phyloP scores from a whole-genome alignment of 2,888 invertebrate species.

The Pyrgus malvae region DNA sequence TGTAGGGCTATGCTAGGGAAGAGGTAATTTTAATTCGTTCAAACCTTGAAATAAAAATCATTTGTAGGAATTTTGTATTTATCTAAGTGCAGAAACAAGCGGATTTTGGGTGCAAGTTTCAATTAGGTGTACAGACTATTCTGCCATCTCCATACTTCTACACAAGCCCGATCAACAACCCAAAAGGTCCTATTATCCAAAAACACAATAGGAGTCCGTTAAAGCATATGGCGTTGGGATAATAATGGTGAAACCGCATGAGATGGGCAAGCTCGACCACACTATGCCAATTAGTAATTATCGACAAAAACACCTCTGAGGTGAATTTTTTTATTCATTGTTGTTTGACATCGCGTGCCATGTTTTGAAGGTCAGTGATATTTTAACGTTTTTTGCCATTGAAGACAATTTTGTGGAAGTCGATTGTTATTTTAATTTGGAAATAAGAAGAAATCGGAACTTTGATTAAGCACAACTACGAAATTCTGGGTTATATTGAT shows the following conservation, averaged over 20 bases:
- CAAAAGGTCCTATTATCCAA: slow-evolving; percentile 3
- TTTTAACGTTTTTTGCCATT: background rate
- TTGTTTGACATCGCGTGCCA: slow-evolving; percentile 43
- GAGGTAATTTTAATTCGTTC: too few species aligned
- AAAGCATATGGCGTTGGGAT: slow-evolving; percentile 41
- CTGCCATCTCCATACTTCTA: too few species aligned
- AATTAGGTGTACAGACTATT: too few species aligned
- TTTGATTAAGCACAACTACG: too few species aligned
- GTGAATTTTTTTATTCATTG: slow-evolving; percentile 32
- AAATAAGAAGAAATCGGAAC: too few species aligned
- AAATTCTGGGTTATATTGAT: too few species aligned
- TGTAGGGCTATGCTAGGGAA: too few species aligned
- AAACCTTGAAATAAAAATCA: too few species aligned
- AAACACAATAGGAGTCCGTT: slow-evolving; percentile 22
- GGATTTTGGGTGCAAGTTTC: too few species aligned
- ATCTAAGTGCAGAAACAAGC: too few species aligned
- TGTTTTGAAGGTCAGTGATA: slow-evolving; percentile 18
- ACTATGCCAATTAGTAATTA: slow-evolving; percentile 71
- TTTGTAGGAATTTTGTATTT: too few species aligned
- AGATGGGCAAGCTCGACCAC: slow-evolving; percentile 40
- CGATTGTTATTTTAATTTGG: background rate
- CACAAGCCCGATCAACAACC: slow-evolving; percentile 8
- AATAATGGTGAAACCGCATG: slow-evolving; percentile 49
- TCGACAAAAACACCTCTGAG: slow-evolving; percentile 44
- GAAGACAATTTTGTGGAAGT: background rate